Evolutionary conservation across 2,113 vertebrate species (phyloP), one percentile per base, ranked within the genome.

Genomic region (Mesoclemmys tuberculata): DNA sequence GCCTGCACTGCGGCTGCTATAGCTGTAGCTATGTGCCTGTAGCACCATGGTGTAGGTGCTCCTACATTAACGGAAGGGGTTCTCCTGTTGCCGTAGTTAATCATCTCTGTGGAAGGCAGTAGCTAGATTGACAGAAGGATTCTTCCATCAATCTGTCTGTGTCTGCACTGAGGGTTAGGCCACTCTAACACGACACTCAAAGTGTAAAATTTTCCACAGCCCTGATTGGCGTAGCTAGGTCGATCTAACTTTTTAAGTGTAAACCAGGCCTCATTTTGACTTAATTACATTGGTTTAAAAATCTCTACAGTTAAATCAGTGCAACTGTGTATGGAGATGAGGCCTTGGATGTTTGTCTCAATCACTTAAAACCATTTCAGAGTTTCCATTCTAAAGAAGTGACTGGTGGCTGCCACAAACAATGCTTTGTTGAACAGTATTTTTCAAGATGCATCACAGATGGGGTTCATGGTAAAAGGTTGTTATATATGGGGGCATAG

Each of bases 311-410:
- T 90, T 92, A 90, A 94, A 86, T 85, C 52, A 0, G 0, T 2
- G 4, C 84, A 74, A 80, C 61, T 68, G 18, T 74, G 1, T 22
- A 80, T 75, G 77, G 1, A 4, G 31, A 90, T 27, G 55, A 90
- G 82, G 11, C 24, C 41, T 31, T n/a, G 64, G n/a, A 71, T 38
- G 26, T 58, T 41, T 87, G 61, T 94, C n/a, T 94, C 44, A 51
- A 1, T 86, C 84, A 56, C 3, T 82, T 90, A 49, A 82, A 93
- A 86, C 61, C 83, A 29, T 61, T 82, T 9, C 51, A 90, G 8
- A 35, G 22, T 81, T 55, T 19, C n/a, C 38, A 41, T 4, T 0
- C 31, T 80, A 38, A 54, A 0, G 0, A 55, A 83, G 35, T 38
- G 49, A 74, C 10, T 0, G 0, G 38, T 29, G 71, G 19, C 0